Evolutionary conservation across 2,888 invertebrate species (phyloP), one percentile per base, ranked within the genome.

Genomic region (Agelastica alni): DNA sequence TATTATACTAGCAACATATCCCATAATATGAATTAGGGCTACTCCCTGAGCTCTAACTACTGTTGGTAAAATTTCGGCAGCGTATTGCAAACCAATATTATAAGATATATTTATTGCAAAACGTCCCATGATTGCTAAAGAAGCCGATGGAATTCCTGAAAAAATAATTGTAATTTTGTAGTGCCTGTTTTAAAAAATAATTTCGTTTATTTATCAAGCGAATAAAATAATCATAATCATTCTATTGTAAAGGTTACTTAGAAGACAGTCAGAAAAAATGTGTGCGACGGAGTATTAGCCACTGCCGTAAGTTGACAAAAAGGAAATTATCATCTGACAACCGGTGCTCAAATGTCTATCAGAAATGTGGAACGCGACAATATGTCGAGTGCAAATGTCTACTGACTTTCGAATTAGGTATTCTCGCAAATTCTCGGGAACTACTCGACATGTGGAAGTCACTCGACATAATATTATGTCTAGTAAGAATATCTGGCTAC

Each of bases 41-140:
- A 93, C 90, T 0, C 92, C 93, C 71, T 93, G 92, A 0, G 91
- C 93, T 36, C 93, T 75, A 0, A 94, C 91, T 1, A 93, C 92
- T 0, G 93, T 94, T 0, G 93, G 93, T 6, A 93, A 73, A 9
- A 94, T 75, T 72, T 94, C 93, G 0, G 93, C 93, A 0, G 92
- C 93, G 75, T 93, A 94, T 64, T 93, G 93, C 1, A 93, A 81
- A 0, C 93, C 92, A 59, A 93, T 93, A 75, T 93, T 93, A 77
- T 93, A 93, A 0, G 93, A 89, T 44, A 93, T 91, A 73, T 93
- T 93, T 7, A 93, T 89, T 58, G 90, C 88, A 64, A 93, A 92
- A 12, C 93, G 79, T 2, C 93, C 93, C 56, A 88, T 78, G 57
- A 94, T 91, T 4, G 93, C 93, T 45, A 92, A 75, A 0, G 87